A percentile compares a stretch with the other conserved stretches of the same genome.
Conservation (phyloP, 1,140 invertebrate species). For the Caenorhabditis tropicalis region DNA sequence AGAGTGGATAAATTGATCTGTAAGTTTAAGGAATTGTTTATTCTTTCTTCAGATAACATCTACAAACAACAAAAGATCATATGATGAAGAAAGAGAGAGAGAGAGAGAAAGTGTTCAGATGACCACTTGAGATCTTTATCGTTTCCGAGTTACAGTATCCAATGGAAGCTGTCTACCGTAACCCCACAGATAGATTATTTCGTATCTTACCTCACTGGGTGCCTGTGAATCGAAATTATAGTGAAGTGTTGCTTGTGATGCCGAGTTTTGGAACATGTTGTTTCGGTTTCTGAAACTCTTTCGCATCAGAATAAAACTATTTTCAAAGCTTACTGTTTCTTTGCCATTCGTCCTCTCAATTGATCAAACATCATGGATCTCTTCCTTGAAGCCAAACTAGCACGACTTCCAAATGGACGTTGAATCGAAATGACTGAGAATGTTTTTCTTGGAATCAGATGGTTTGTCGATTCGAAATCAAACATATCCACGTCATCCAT, state of each 20-base stretch:
- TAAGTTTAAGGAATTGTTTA: background rate
- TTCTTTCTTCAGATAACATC: no score
- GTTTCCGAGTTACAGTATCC: no score
- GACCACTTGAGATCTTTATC: no score
- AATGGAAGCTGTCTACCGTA: no score
- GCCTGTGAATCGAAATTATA: constrained; percentile 24
- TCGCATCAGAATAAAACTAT: no score
- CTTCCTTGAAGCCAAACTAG: constrained; percentile 12
- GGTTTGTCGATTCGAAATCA: constrained; percentile 25
- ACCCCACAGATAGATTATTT: no score
- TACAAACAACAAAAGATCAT: no score
- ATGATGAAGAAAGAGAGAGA: no score
- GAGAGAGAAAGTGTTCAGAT: no score
- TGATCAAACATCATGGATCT: constrained; percentile 27
- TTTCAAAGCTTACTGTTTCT: background rate
- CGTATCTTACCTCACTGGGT: constrained; percentile 32
- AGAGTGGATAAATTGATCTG: constrained; percentile 18
- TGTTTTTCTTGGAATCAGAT: constrained; percentile 24
- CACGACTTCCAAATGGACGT: constrained; percentile 13
- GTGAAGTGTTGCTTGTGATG: constrained; percentile 4
- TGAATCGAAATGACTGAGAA: constrained; percentile 25
- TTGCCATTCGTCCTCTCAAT: background rate
- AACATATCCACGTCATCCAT: constrained; percentile 9
- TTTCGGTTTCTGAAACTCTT: background rate
- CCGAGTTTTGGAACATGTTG: constrained; percentile 36